These are phyloP conservation scores for Globicephala melas DNA, from an alignment of 2,113 vertebrate genomes.

Conservation along the genomic window DNA sequence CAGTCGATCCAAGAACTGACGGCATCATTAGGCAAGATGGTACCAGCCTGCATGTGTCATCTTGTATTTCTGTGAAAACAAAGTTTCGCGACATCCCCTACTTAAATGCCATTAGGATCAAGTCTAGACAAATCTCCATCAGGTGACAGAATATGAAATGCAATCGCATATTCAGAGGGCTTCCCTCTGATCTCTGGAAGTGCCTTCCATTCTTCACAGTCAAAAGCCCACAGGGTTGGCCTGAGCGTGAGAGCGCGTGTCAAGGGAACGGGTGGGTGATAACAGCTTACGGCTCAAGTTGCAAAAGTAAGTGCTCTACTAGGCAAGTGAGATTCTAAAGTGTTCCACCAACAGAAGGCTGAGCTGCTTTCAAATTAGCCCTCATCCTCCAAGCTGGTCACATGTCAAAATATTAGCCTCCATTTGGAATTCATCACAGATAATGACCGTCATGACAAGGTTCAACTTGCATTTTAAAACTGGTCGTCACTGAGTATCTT, in stretches of 20 bases:
- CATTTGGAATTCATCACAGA: background rate
- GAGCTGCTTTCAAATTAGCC: background rate
- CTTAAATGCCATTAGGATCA: background rate
- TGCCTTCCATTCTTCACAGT: fast-evolving
- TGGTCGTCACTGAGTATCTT: fast-evolving
- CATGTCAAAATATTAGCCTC: slow-evolving; percentile 30
- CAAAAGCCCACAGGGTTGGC: fast-evolving
- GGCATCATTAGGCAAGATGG: background rate
- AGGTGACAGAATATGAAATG: background rate
- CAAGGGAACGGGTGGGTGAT: background rate
- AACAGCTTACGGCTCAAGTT: background rate
- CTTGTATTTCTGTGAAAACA: background rate
- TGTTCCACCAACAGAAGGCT: background rate
- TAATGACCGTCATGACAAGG: background rate
- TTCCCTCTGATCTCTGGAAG: background rate
- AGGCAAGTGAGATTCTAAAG: background rate
- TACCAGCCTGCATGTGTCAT: background rate
- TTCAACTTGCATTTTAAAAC: background rate
- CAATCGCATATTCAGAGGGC: background rate
- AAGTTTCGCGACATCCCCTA: background rate
- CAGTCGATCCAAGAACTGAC: background rate
- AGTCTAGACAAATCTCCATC: background rate
- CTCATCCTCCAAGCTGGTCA: background rate
- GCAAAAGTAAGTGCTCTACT: background rate
- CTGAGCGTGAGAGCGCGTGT: background rate